These are phyloP conservation scores for Scolopax rusticola DNA, from an alignment of 2,797 vertebrate species.

Conservation along the genomic window DNA sequence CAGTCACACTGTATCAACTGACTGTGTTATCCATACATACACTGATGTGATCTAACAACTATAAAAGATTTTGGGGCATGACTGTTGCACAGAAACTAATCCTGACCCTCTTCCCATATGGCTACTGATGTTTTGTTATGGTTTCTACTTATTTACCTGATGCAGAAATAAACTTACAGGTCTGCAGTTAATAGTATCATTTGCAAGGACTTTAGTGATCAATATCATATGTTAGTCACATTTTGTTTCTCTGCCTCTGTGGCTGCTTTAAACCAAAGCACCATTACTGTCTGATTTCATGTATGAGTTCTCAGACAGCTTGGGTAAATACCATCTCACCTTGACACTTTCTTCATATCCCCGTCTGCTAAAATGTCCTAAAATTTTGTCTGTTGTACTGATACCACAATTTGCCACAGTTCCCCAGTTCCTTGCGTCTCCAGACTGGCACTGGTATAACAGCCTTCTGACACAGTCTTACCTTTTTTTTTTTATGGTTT, in stretches of 20 bases:
- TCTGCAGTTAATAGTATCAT: background rate
- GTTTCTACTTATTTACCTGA: background rate
- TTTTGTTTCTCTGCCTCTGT: slow-evolving; percentile 1
- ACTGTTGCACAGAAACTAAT: slow-evolving; percentile 17
- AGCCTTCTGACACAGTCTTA: background rate
- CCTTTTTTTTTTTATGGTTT: background rate
- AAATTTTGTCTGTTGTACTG: background rate
- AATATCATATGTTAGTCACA: background rate
- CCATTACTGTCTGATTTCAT: background rate
- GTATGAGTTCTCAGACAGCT: background rate
- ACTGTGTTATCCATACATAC: slow-evolving; percentile 7
- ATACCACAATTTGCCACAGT: background rate
- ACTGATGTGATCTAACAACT: slow-evolving; percentile 22
- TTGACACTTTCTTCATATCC: background rate
- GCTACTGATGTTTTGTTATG: background rate
- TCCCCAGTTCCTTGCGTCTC: background rate
- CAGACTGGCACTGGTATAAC: background rate
- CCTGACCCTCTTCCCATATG: background rate
- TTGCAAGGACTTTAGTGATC: background rate
- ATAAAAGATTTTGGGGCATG: background rate
- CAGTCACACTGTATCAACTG: slow-evolving; percentile 52
- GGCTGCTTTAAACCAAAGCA: background rate
- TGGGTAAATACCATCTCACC: background rate
- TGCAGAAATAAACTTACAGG: background rate
- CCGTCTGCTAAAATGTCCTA: background rate